Percentiles rank a stretch among this genome's conserved stretches.
Conservation (phyloP, 1,140 invertebrate species). For the Eueides isabella region DNA sequence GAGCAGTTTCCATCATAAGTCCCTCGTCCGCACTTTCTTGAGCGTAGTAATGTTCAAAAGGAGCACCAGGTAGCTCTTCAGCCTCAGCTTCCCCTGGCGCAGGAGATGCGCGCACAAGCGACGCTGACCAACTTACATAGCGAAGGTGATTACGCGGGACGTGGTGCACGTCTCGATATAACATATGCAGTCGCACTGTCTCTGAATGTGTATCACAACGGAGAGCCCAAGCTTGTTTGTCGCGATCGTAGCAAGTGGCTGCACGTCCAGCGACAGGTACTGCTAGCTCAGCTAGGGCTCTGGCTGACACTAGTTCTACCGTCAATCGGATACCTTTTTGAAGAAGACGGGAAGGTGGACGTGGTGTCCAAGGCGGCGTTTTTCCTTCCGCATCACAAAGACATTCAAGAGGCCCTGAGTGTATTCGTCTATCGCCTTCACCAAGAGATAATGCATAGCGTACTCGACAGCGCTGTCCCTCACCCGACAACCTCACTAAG, state of each 20-base stretch:
- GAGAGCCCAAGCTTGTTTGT: constrained; percentile 91
- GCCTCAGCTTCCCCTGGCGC: constrained; percentile 83
- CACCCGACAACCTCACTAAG: constrained; percentile 90
- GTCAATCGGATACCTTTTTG: constrained; percentile 68
- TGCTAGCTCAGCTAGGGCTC: constrained; percentile 89
- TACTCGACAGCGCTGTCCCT: constrained; percentile 91
- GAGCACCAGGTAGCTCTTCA: constrained; percentile 87
- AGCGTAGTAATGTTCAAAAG: constrained; percentile 92
- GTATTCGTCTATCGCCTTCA: constrained; percentile 87
- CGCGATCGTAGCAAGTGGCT: constrained; percentile 91
- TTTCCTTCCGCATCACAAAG: constrained; percentile 89
- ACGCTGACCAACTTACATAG: constrained; percentile 92
- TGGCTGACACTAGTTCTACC: constrained; percentile 79
- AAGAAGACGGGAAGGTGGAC: constrained; percentile 73
- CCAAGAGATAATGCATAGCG: constrained; percentile 89
- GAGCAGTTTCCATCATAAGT: constrained; percentile 92
- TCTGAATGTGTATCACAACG: constrained; percentile 92
- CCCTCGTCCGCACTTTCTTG: constrained; percentile 92
- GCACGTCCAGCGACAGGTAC: constrained; percentile 88
- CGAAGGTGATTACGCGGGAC: constrained; percentile 92
- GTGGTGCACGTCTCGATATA: constrained; percentile 93
- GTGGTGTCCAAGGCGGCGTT: constrained; percentile 88
- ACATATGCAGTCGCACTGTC: constrained; percentile 89
- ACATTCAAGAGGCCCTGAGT: constrained; percentile 91
- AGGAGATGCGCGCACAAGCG: constrained; percentile 84